Evolutionary conservation across 2,113 vertebrate genomes (phyloP).

Genomic region (Gallinago paraguaiae): DNA sequence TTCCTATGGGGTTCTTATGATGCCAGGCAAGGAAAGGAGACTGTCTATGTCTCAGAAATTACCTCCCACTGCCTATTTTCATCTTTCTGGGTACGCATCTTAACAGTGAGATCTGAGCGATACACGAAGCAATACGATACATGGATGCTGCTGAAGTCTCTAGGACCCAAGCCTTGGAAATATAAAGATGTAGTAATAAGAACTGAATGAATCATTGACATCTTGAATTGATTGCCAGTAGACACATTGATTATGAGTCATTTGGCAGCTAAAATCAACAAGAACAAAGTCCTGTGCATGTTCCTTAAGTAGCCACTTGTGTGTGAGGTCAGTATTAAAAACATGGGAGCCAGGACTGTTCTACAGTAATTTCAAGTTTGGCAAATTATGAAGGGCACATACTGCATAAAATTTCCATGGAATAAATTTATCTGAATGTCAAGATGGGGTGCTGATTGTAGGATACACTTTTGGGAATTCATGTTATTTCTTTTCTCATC

Average conservation of each 20-base stretch:
- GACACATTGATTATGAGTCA: not conserved
- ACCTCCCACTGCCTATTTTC: not conserved
- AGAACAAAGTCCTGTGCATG: not conserved
- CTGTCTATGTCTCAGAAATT: not conserved
- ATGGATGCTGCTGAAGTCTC: not conserved
- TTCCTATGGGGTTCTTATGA: not conserved
- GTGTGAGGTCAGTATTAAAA: not conserved
- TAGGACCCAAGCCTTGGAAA: not conserved
- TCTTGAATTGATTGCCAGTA: not conserved
- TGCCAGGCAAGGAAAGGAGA: not conserved
- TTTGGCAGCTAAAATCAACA: not conserved
- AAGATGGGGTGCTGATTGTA: not conserved
- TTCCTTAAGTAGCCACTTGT: not conserved
- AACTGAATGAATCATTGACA: not conserved
- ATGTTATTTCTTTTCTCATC: not conserved
- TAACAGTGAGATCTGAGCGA: not conserved
- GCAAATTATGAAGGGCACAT: not conserved
- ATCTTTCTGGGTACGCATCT: not conserved
- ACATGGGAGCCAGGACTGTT: not conserved
- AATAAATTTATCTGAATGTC: not conserved
- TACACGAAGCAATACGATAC: fast-evolving
- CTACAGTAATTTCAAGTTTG: not conserved
- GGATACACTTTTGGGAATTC: not conserved
- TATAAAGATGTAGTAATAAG: not conserved
- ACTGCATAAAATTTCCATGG: not conserved